phyloP scores from a whole-genome alignment of 1,140 invertebrate species.

The Drosophila guanche region DNA sequence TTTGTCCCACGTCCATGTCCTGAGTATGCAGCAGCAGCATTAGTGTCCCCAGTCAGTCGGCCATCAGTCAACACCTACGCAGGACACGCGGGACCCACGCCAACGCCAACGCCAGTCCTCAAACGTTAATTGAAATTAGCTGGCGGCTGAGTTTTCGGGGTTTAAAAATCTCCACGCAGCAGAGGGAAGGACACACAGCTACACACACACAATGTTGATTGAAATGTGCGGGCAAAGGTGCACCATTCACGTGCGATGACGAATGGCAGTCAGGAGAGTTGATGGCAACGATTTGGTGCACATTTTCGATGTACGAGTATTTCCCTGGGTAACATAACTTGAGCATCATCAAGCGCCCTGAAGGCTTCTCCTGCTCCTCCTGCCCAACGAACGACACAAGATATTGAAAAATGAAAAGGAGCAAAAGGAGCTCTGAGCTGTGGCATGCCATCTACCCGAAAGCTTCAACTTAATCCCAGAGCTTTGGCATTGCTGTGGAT shows the following conservation, averaged over 20 bases:
- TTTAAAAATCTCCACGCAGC: neutral
- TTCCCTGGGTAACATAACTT: slow-evolving; percentile 36
- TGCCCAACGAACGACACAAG: slow-evolving; percentile 9
- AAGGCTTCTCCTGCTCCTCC: neutral
- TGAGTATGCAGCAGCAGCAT: slow-evolving; percentile 18
- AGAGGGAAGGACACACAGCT: no score
- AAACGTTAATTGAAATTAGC: slow-evolving; percentile 57
- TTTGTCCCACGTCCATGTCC: slow-evolving; percentile 17
- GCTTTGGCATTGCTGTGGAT: slow-evolving; percentile 45
- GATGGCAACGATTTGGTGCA: no score
- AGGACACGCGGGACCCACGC: slow-evolving; percentile 1
- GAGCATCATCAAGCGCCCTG: slow-evolving; percentile 5
- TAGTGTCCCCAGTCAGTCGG: slow-evolving; percentile 56
- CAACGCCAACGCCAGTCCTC: slow-evolving; percentile 8
- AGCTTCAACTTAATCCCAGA: slow-evolving; percentile 40
- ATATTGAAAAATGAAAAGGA: slow-evolving; percentile 37
- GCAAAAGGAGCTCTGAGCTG: neutral
- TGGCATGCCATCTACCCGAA: slow-evolving; percentile 9
- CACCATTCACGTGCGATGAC: neutral
- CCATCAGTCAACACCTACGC: slow-evolving; percentile 43
- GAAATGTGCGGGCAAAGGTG: no score
- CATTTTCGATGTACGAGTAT: neutral
- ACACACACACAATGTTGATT: no score
- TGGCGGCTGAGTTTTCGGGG: neutral
- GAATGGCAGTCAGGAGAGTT: neutral